A percentile compares a stretch with the other conserved stretches of the same genome.
phyloP scores from a whole-genome alignment of 2,888 invertebrate species.

The Molanna angustata region DNA sequence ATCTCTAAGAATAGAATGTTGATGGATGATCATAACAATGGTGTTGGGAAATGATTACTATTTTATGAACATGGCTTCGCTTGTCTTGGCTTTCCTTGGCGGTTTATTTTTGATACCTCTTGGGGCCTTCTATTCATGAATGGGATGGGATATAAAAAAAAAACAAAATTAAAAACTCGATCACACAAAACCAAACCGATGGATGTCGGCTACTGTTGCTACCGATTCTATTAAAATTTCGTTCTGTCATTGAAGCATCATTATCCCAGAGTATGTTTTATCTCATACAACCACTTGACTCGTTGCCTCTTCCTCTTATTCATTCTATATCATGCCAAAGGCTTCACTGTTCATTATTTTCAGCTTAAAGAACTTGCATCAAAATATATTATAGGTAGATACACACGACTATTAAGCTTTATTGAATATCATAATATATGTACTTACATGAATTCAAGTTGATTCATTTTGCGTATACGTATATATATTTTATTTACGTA shows the following conservation, averaged over 20 bases:
- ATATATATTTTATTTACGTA: too few species aligned
- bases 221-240: conserved; percentile 34
- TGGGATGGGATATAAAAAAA: conserved; percentile 11
- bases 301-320: too few species aligned
- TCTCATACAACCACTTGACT: too few species aligned
- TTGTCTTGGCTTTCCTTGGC: conserved; percentile 13
- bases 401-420: too few species aligned
- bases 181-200: conserved; percentile 31
- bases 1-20: neutral
- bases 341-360: too few species aligned
- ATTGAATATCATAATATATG: too few species aligned
- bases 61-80: conserved; percentile 16
- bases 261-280: conserved; percentile 30
- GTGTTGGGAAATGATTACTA: conserved; percentile 17
- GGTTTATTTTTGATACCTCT: conserved; percentile 19
- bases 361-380: too few species aligned
- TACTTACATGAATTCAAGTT: too few species aligned
- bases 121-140: conserved; percentile 28
- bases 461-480: too few species aligned
- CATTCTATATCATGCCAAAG: too few species aligned
- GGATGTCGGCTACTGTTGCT: conserved; percentile 32
- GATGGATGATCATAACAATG: conserved; percentile 11
- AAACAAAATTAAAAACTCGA: conserved; percentile 31
- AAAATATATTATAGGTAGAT: too few species aligned
- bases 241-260: conserved; percentile 33